phyloP scores from a whole-genome alignment of 2,888 invertebrate genomes.

The Aphodius sticticus region DNA sequence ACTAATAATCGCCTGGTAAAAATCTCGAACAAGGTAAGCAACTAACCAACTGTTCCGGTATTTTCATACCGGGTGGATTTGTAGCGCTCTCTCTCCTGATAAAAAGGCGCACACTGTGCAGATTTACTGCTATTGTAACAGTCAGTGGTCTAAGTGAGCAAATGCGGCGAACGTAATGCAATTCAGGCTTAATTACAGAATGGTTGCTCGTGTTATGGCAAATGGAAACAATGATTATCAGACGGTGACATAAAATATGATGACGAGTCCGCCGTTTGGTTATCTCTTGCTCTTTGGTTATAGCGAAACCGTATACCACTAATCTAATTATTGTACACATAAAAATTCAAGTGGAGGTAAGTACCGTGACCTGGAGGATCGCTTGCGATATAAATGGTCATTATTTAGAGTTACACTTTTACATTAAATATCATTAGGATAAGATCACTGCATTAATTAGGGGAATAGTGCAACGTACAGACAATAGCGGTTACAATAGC shows the following conservation, averaged over 20 bases:
- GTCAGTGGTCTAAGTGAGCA: not conserved
- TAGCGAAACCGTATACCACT: not conserved
- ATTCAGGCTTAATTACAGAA: not conserved
- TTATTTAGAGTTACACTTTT: not conserved
- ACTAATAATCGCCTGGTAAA: not conserved
- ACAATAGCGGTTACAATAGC: not conserved
- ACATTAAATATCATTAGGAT: not conserved
- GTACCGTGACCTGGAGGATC: not conserved
- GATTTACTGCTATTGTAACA: conserved; percentile 4
- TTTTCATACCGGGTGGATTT: not conserved
- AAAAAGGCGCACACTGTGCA: not conserved
- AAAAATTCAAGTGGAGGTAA: not conserved
- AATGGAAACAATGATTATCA: not conserved
- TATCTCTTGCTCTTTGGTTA: not conserved
- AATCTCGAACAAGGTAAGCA: conserved; percentile 4
- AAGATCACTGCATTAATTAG: not conserved
- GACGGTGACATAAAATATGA: conserved; percentile 4
- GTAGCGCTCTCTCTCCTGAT: not conserved
- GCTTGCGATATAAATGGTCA: not conserved
- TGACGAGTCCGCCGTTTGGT: not conserved
- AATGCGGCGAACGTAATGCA: not conserved
- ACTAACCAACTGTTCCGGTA: not conserved
- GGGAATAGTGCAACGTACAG: not conserved
- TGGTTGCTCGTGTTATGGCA: not conserved
- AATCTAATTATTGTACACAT: conserved; percentile 4